Evolutionary conservation across 2,113 vertebrate species (phyloP), one percentile per base, ranked within the genome.

Genomic region (Salvelinus fontinalis): DNA sequence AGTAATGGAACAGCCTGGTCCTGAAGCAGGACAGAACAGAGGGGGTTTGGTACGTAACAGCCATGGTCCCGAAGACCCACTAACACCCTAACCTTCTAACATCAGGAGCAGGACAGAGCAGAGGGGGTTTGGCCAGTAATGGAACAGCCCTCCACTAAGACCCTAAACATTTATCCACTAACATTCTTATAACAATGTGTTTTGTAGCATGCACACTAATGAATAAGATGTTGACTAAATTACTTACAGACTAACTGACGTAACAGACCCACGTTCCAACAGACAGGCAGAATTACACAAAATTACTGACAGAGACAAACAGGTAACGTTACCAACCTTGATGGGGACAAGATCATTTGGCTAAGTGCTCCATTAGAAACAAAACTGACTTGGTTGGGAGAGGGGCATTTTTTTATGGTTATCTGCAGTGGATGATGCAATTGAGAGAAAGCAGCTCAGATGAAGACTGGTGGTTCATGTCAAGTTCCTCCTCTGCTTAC

Each of bases 321-420:
- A 12, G 5, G n/a, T 64, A 4, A 18, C 1, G 16, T 20, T 20
- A 20, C 1, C 16, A 57, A 18, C 54, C 54, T 57, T 20, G 14
- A 57, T n/a, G 22, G 60, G 18, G n/a, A 64, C 60, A 26, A 57
- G 54, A 57, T 20, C 1, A 14, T 5, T 57, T 20, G 54, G 16
- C 13, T 57, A 20, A 57, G 18, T 57, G 16, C 54, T 20, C 54
- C 54, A 2, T 34, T 18, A 44, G 5, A 68, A 72, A 69, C 44
- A 70, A 84, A 75, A 74, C 73, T 68, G 66, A 71, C 75, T 70
- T 67, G 13, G 18, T 57, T 34, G 24, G 22, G 64, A 57, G 18
- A 69, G 0, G 16, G 9, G 39, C 8, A 44, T 16, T 44, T 44
- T 6, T 29, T 75, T 2, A 18, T 72, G 18, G 34, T 59, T 12